phyloP scores from a whole-genome alignment of 2,888 invertebrate species.

The Gnatocerus cornutus region DNA sequence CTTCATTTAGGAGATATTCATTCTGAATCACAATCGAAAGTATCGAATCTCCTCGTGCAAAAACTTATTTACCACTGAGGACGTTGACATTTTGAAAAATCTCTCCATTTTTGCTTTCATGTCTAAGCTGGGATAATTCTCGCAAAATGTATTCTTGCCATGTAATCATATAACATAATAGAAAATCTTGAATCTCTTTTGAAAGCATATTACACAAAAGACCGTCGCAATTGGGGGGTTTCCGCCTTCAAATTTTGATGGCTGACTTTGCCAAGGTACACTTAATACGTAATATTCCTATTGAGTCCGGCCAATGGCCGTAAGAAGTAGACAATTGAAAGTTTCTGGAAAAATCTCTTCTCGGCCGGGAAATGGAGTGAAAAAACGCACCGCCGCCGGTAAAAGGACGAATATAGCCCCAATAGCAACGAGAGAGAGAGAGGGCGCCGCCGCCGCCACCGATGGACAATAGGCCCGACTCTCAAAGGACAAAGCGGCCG shows the following conservation, averaged over 20 bases:
- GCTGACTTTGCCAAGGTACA: constrained; percentile 39
- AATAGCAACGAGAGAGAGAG: constrained; percentile 17
- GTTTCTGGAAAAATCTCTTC: constrained; percentile 62
- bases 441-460: constrained; percentile 50
- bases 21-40: too few relatives aligned
- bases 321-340: constrained; percentile 63
- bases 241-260: constrained; percentile 31
- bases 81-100: too few relatives aligned
- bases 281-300: constrained; percentile 53
- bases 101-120: too few relatives aligned
- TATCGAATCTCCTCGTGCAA: too few relatives aligned
- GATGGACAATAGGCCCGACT: constrained; percentile 65
- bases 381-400: constrained; percentile 53
- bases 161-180: constrained; percentile 36
- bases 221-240: constrained; percentile 33
- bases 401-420: neutral
- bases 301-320: constrained; percentile 55
- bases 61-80: too few relatives aligned
- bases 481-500: constrained; percentile 68
- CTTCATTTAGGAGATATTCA: too few relatives aligned
- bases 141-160: constrained; percentile 31
- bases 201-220: constrained; percentile 33
- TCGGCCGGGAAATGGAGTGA: constrained; percentile 62
- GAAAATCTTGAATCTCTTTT: constrained; percentile 21
- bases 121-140: constrained; percentile 11